Conservation (phyloP, 2,113 vertebrate genomes). For the Coptodon bakossiorum region DNA sequence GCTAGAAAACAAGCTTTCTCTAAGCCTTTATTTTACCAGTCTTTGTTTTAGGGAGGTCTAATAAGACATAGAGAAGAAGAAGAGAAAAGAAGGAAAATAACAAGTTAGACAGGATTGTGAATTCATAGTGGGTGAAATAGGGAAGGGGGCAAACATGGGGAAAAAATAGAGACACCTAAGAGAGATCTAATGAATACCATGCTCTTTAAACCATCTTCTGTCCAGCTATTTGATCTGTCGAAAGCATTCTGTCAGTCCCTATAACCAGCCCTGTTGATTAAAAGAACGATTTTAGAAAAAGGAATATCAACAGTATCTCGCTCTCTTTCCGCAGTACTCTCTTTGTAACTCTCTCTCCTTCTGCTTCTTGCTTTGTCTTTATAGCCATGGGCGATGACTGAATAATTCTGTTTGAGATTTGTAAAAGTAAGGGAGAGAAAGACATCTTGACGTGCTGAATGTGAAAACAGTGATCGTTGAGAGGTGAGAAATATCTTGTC, state of each 20-base stretch:
- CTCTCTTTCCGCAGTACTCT: not conserved
- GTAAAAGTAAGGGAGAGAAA: conserved; percentile 43
- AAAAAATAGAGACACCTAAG: not conserved
- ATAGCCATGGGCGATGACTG: conserved; percentile 49
- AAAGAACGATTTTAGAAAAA: conserved; percentile 14
- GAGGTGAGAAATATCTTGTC: conserved; percentile 32
- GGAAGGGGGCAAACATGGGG: not conserved
- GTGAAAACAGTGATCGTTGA: conserved; percentile 45
- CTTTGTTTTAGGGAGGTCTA: not conserved
- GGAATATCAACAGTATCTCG: not conserved
- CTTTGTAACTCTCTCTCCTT: not conserved
- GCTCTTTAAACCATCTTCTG: not conserved
- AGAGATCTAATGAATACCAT: not conserved
- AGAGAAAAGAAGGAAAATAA: not conserved
- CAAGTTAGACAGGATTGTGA: not conserved
- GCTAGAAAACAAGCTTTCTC: not conserved
- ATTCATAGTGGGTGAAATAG: not conserved
- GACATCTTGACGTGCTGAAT: conserved; percentile 46
- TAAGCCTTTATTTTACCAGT: not conserved
- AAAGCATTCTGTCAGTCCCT: not conserved
- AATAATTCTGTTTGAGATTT: conserved; percentile 71
- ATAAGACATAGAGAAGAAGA: not conserved
- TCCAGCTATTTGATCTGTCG: conserved; percentile 1
- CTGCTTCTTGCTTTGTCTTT: conserved; percentile 51
- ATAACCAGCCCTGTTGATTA: conserved; percentile 6